Conservation (phyloP, 2,888 invertebrate genomes). For the Harmothoe impar region DNA sequence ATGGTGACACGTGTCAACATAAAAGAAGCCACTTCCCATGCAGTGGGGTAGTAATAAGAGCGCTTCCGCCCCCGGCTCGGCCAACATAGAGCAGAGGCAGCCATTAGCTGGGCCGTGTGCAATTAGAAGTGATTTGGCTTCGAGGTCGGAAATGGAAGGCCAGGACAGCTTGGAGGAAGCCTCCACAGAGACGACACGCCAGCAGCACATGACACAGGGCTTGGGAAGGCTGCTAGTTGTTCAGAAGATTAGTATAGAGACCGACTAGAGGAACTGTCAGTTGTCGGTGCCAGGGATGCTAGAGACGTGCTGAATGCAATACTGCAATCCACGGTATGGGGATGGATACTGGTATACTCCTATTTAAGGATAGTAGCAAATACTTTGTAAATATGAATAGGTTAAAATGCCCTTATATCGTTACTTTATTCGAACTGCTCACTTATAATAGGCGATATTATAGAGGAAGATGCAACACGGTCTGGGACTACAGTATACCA, state of each 20-base stretch:
- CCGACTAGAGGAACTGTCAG: neutral
- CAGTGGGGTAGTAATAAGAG: neutral
- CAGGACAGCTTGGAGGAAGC: neutral
- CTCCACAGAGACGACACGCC: neutral
- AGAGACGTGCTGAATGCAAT: no score
- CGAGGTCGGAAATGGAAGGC: conserved; percentile 1
- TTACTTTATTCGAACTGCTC: no score
- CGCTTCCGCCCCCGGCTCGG: neutral
- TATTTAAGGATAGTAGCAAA: no score
- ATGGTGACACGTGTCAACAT: no score
- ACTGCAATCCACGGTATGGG: no score
- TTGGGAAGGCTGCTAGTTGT: neutral
- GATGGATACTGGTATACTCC: no score
- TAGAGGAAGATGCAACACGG: no score
- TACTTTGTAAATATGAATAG: no score
- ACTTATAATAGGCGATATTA: no score
- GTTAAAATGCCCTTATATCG: no score
- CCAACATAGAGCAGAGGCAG: neutral
- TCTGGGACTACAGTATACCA: no score
- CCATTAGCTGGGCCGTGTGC: neutral
- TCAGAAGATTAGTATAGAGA: conserved; percentile 19
- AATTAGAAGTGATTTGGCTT: conserved; percentile 38
- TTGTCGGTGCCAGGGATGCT: no score
- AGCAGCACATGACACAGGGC: neutral
- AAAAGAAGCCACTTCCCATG: neutral